A percentile compares a stretch with the other conserved stretches of the same genome.
These are phyloP conservation scores for Hydrozoanthus gracilis DNA, from an alignment of 92 coral and sea anemone species.

Conservation along the genomic window DNA sequence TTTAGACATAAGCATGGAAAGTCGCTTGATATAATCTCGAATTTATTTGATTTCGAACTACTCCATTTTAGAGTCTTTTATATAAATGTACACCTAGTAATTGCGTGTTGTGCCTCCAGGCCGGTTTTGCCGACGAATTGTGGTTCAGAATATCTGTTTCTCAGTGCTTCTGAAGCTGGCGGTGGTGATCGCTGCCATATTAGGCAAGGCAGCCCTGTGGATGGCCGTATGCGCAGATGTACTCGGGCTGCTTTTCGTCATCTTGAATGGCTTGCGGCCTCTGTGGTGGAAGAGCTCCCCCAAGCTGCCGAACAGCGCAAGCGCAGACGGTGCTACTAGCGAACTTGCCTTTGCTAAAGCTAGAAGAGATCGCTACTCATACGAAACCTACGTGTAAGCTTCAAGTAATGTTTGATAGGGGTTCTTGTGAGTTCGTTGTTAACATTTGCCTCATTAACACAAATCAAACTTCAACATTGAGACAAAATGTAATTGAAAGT, in stretches of 20 bases:
- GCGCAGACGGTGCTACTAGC: constrained; percentile 20
- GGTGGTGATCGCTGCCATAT: constrained; percentile 81
- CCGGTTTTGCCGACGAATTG: constrained; percentile 79
- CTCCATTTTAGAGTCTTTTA: too few relatives aligned
- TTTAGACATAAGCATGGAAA: too few relatives aligned
- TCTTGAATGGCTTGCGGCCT: constrained; percentile 92
- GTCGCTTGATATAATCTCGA: too few relatives aligned
- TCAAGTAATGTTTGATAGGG: not conserved
- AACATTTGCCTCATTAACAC: too few relatives aligned
- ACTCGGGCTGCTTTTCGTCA: constrained; percentile 81
- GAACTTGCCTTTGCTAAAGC: constrained; percentile 52
- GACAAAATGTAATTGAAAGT: not conserved
- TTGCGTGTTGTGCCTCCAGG: constrained; percentile 17
- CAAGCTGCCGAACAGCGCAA: constrained; percentile 4
- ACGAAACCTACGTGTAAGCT: constrained; percentile 54
- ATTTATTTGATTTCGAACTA: too few relatives aligned
- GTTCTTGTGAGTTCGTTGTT: too few relatives aligned
- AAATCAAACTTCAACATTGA: not conserved
- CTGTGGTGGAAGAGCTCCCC: constrained; percentile 77
- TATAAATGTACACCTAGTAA: too few relatives aligned
- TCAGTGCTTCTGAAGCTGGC: constrained; percentile 86
- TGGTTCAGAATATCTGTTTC: constrained; percentile 78
- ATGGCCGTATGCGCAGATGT: constrained; percentile 96
- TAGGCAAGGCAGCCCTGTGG: constrained; percentile 87
- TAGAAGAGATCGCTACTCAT: constrained; percentile 41